Conservation (phyloP, 2,888 invertebrate genomes). For the Erpobdella octoculata region DNA sequence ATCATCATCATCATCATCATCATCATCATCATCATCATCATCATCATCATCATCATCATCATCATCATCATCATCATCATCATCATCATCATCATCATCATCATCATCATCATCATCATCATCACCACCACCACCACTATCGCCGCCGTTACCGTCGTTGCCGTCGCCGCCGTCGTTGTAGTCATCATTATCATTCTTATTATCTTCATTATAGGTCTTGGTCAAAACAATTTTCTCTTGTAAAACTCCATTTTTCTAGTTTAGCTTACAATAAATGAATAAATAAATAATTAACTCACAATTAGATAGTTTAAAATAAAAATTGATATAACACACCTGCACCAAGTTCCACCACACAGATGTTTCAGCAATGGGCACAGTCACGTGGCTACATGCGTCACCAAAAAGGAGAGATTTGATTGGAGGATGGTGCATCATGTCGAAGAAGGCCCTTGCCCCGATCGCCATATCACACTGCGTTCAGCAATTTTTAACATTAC, state of each 20-base stretch:
- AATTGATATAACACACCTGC: constrained; percentile 60
- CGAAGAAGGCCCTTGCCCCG: constrained; percentile 49
- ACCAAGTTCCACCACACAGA: constrained; percentile 93
- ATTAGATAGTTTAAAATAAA: background rate
- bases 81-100: constrained; percentile 26
- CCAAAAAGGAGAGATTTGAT: constrained; percentile 88
- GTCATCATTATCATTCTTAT: background rate
- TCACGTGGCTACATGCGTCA: constrained; percentile 89
- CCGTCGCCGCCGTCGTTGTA: background rate
- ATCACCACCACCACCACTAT: constrained; percentile 4
- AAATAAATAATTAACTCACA: too few species aligned
- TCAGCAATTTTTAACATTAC: too few species aligned
- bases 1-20: constrained; percentile 32
- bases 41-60: constrained; percentile 24
- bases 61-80: constrained; percentile 26
- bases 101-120: constrained; percentile 25
- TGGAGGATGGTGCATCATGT: constrained; percentile 47
- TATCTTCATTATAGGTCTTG: background rate
- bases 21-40: constrained; percentile 27
- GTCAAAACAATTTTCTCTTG: too few species aligned
- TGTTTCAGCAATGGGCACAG: constrained; percentile 91
- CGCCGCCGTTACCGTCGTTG: background rate
- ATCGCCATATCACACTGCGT: constrained; percentile 50
- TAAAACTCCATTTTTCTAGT: too few species aligned
- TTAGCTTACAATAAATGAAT: too few species aligned